Percentiles rank a stretch among this genome's conserved stretches.
Conservation (phyloP, 1,140 invertebrate genomes). For the Drusus annulatus region DNA sequence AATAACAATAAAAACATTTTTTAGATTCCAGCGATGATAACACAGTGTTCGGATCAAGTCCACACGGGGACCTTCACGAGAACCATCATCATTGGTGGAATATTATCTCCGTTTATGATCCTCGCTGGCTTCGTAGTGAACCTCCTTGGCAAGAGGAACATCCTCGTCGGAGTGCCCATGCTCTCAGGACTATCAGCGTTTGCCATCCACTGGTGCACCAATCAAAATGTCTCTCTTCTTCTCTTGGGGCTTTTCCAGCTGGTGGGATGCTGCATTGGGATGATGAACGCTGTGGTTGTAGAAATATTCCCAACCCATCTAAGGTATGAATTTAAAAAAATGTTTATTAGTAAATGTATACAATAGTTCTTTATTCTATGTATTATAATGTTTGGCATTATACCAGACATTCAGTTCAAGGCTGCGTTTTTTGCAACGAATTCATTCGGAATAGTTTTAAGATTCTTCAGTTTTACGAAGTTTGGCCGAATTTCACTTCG, state of each 20-base stretch:
- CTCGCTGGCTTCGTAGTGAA: slow-evolving; percentile 67
- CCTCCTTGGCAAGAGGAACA: slow-evolving; percentile 65
- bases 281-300: slow-evolving; percentile 68
- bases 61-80: slow-evolving; percentile 65
- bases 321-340: slow-evolving; percentile 59
- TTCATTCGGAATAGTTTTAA: no score
- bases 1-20: no score
- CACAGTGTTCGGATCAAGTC: slow-evolving; percentile 64
- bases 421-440: no score
- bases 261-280: slow-evolving; percentile 67
- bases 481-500: no score
- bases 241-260: slow-evolving; percentile 68
- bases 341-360: no score
- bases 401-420: no score
- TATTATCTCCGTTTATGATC: slow-evolving; percentile 68
- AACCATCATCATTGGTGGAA: slow-evolving; percentile 67
- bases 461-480: no score
- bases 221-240: slow-evolving; percentile 62
- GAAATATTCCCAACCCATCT: slow-evolving; percentile 67
- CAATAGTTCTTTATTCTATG: neutral
- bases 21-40: neutral
- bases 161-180: slow-evolving; percentile 62
- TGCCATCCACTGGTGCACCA: slow-evolving; percentile 60
- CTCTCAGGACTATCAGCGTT: slow-evolving; percentile 63
- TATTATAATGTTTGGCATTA: neutral